A percentile compares a stretch with the other conserved stretches of the same genome.
These are phyloP conservation scores for Coenonympha glycerion DNA, from an alignment of 2,888 invertebrate genomes.

Conservation along the genomic window DNA sequence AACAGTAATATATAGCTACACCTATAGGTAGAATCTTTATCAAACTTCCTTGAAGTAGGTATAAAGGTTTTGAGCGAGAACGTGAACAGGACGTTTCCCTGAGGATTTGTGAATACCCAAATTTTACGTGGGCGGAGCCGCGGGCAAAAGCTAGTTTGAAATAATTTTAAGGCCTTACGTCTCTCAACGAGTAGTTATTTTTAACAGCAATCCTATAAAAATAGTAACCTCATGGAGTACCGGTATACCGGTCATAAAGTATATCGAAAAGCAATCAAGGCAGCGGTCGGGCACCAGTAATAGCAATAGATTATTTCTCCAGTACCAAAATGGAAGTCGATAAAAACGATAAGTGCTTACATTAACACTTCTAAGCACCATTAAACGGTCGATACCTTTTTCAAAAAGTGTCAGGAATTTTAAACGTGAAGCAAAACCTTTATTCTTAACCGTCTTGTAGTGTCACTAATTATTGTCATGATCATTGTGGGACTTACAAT, in stretches of 20 bases:
- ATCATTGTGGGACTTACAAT: not conserved
- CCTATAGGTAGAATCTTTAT: no score
- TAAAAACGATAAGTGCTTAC: constrained; percentile 6
- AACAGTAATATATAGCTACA: no score
- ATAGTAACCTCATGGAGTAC: not conserved
- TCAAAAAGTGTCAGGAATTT: constrained; percentile 16
- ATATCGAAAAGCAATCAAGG: not conserved
- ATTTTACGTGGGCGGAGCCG: no score
- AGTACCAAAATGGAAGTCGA: constrained; percentile 5
- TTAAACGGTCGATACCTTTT: constrained; percentile 13
- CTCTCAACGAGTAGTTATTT: no score
- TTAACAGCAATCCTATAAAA: not conserved
- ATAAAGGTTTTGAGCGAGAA: no score
- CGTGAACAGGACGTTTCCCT: no score
- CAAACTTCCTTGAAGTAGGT: no score
- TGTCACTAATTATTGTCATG: not conserved
- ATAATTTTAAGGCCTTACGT: no score
- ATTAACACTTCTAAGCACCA: constrained; percentile 13
- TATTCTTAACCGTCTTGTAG: constrained; percentile 6
- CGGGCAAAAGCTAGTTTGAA: no score
- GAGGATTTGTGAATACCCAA: no score
- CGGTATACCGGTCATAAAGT: not conserved
- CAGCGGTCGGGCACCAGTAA: not conserved
- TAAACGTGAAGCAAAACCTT: not conserved
- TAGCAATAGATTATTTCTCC: not conserved